A percentile compares a stretch with the other conserved stretches of the same genome.
phyloP scores from a whole-genome alignment of 2,113 vertebrate species.

The Dromiciops gliroides region DNA sequence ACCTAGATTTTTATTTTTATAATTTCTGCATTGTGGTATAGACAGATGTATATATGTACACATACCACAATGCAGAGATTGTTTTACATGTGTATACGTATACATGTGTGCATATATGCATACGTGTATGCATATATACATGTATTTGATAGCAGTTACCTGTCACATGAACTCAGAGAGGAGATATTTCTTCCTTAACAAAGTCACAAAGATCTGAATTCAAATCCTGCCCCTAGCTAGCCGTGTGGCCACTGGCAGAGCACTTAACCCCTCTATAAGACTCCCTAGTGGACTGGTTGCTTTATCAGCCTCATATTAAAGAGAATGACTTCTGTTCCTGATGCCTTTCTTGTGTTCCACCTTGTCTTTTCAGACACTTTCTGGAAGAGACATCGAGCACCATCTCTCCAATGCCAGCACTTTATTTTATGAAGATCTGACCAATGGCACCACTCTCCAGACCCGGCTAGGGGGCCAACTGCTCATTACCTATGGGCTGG shows the following conservation, averaged over 20 bases:
- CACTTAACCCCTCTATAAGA: neutral
- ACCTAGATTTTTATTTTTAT: neutral
- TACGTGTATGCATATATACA: no score
- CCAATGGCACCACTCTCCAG: conserved; percentile 87
- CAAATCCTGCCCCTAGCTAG: neutral
- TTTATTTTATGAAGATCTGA: conserved; percentile 86
- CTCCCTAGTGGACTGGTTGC: neutral
- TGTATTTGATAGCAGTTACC: neutral
- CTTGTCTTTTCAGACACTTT: conserved; percentile 86
- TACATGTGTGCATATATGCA: no score
- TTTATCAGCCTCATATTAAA: neutral
- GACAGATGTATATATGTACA: no score
- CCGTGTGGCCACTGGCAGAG: neutral
- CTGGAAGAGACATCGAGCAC: conserved; percentile 91
- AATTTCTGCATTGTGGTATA: no score
- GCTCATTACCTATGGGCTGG: conserved; percentile 82
- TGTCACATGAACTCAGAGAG: neutral
- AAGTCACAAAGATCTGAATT: neutral
- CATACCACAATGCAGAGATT: no score
- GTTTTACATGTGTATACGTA: no score
- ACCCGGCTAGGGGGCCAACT: conserved; percentile 89
- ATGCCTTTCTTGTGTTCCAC: conserved; percentile 18
- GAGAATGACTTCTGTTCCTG: neutral
- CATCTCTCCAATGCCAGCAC: conserved; percentile 87
- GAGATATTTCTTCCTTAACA: neutral